phyloP scores from a whole-genome alignment of 2,888 invertebrate species.

The Syrphus vitripennis region DNA sequence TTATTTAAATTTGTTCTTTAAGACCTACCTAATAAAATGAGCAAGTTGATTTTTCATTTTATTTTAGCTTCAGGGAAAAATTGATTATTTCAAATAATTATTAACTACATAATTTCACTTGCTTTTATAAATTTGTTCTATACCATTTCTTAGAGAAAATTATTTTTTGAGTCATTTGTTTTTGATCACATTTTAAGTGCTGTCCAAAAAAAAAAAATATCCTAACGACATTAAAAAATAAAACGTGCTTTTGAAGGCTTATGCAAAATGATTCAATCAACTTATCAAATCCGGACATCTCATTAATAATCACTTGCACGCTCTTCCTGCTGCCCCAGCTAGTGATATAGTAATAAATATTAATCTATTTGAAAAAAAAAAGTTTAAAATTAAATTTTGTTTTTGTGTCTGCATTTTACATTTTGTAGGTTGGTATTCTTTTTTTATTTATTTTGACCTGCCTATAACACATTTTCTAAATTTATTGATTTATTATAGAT shows the following conservation, averaged over 20 bases:
- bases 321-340: not conserved
- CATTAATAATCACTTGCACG: constrained; percentile 41
- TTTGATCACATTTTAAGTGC: not conserved
- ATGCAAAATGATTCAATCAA: not conserved
- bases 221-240: not conserved
- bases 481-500: not conserved
- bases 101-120: too few relatives aligned
- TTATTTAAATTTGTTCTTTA: not conserved
- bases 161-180: not conserved
- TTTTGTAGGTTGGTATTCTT: not conserved
- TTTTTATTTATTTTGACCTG: not conserved
- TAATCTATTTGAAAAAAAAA: not conserved
- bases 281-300: constrained; percentile 35
- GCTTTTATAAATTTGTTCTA: too few relatives aligned
- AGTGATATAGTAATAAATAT: not conserved
- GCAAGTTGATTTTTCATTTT: not conserved
- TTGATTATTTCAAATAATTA: not conserved
- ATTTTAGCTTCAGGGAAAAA: not conserved
- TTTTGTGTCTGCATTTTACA: not conserved
- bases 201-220: not conserved
- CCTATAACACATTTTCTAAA: not conserved
- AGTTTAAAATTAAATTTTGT: not conserved
- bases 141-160: too few relatives aligned
- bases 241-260: not conserved
- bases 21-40: not conserved